phyloP scores from a whole-genome alignment of 2,113 vertebrate species.

The Dasyprocta punctata region DNA sequence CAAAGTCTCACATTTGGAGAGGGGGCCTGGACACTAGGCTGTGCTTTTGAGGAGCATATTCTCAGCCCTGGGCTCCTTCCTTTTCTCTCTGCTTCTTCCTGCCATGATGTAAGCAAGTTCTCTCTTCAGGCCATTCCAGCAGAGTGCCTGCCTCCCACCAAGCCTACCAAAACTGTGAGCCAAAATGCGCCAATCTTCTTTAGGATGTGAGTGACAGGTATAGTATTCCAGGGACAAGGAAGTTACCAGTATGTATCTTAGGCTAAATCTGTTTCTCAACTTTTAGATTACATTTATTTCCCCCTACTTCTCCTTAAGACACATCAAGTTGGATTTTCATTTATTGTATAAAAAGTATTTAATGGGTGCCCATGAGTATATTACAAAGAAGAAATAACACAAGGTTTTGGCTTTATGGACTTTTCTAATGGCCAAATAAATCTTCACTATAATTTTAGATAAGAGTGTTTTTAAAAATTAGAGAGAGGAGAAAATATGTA shows the following conservation, averaged over 20 bases:
- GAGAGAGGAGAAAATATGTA: slow-evolving; percentile 44
- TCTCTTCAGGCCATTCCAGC: not conserved
- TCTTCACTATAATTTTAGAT: slow-evolving; percentile 14
- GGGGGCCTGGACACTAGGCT: not conserved
- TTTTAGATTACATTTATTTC: not conserved
- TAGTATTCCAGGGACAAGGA: not conserved
- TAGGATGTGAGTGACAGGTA: not conserved
- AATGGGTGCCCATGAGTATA: not conserved
- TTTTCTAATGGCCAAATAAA: slow-evolving; percentile 5
- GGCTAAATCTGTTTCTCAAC: not conserved
- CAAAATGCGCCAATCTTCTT: not conserved
- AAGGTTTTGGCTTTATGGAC: not conserved
- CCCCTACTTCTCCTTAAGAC: not conserved
- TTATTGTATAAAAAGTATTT: not conserved
- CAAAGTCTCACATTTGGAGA: not conserved
- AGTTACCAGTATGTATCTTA: not conserved
- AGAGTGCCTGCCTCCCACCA: not conserved
- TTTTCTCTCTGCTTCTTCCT: not conserved
- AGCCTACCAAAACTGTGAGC: not conserved
- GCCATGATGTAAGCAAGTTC: not conserved
- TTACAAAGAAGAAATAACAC: not conserved
- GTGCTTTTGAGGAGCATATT: not conserved
- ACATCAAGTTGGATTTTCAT: not conserved
- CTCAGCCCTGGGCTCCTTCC: not conserved
- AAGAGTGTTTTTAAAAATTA: slow-evolving; percentile 34